Evolutionary conservation across 2,113 vertebrate genomes (phyloP).

Genomic region (Aptenodytes forsteri): DNA sequence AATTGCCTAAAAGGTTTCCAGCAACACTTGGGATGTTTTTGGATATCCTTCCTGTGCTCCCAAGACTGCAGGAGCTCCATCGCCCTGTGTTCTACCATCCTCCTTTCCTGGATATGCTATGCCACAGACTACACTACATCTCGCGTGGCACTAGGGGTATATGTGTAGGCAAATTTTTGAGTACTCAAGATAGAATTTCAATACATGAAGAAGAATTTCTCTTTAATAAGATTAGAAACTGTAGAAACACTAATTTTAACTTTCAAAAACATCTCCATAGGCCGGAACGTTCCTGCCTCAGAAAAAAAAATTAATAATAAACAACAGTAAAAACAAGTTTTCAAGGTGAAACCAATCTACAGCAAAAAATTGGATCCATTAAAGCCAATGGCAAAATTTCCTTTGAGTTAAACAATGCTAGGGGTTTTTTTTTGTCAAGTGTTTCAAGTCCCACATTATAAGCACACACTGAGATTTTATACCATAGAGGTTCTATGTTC

Average conservation of each 20-base stretch:
- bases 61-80: neutral
- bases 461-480: neutral
- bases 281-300: neutral
- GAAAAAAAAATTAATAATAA: neutral
- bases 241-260: neutral
- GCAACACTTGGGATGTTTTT: neutral
- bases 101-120: neutral
- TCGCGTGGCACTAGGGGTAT: neutral
- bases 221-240: neutral
- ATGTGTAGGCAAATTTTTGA: neutral
- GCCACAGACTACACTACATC: neutral
- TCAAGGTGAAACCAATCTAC: neutral
- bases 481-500: neutral
- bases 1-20: neutral
- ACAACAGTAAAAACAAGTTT: neutral
- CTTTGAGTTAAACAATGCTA: neutral
- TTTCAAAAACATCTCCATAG: neutral
- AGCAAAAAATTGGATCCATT: rapidly evolving
- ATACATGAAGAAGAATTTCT: neutral
- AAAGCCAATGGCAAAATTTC: neutral
- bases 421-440: neutral
- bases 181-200: neutral
- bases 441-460: neutral
- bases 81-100: neutral
- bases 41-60: neutral